These are phyloP conservation scores for Falcunculus frontatus DNA, from an alignment of 2,113 vertebrate genomes.

Conservation along the genomic window DNA sequence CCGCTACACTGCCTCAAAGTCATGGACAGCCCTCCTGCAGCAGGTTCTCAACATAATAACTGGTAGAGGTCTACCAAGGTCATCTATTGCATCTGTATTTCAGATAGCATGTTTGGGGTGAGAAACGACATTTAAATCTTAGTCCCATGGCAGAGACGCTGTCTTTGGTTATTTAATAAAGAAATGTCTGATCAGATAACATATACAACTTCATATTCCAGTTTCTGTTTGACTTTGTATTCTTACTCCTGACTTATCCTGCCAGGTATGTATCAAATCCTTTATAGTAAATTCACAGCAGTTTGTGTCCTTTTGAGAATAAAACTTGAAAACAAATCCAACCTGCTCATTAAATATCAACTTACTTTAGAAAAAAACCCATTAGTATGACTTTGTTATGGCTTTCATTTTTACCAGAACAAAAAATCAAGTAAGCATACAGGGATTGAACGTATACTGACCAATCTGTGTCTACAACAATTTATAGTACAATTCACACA, in stretches of 20 bases:
- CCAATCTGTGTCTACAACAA: not conserved
- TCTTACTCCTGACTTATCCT: not conserved
- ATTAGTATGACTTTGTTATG: not conserved
- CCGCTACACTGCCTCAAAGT: not conserved
- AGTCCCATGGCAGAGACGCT: not conserved
- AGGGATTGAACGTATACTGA: not conserved
- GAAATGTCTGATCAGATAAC: not conserved
- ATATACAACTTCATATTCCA: not conserved
- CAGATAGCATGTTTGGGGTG: not conserved
- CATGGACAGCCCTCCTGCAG: not conserved
- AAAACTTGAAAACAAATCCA: not conserved
- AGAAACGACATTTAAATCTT: not conserved
- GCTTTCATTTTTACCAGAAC: not conserved
- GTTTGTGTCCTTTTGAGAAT: not conserved
- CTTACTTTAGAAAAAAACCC: not conserved
- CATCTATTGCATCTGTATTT: not conserved
- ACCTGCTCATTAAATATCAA: not conserved
- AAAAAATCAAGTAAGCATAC: not conserved
- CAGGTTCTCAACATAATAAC: not conserved
- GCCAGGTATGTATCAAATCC: not conserved
- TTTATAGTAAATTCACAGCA: not conserved
- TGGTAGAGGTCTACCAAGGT: not conserved
- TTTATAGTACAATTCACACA: not conserved
- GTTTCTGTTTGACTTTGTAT: not conserved
- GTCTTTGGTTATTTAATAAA: not conserved